Percentiles rank a stretch among this genome's conserved stretches.
Evolutionary conservation across 2,888 invertebrate species (phyloP).

Genomic region (Cetonia aurata): DNA sequence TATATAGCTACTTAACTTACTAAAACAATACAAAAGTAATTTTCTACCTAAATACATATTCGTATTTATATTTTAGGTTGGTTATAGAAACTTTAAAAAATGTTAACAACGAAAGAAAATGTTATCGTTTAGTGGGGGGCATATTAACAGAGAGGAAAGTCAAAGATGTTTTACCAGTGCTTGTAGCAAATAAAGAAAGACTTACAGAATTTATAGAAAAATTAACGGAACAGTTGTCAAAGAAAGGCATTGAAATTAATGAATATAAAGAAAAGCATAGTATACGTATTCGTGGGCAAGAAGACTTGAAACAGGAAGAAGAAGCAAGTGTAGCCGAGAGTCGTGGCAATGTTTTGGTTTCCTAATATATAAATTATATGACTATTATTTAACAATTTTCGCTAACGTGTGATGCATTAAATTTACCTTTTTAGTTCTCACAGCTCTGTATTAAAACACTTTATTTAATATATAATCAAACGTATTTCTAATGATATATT

Average conservation of each 20-base stretch:
- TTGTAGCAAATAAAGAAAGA: slow-evolving; percentile 84
- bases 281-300: slow-evolving; percentile 83
- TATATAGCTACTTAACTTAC: slow-evolving; percentile 2
- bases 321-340: slow-evolving; percentile 57
- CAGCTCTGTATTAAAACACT: slow-evolving; percentile 15
- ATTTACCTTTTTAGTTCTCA: slow-evolving; percentile 18
- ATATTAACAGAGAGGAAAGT: slow-evolving; percentile 94
- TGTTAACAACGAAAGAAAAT: slow-evolving; percentile 86
- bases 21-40: not conserved
- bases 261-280: slow-evolving; percentile 92
- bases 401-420: slow-evolving; percentile 15
- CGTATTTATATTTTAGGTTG: slow-evolving; percentile 76
- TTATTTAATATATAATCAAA: slow-evolving; percentile 25
- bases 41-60: slow-evolving; percentile 22
- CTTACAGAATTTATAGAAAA: slow-evolving; percentile 83
- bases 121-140: slow-evolving; percentile 94
- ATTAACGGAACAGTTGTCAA: slow-evolving; percentile 83
- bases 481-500: slow-evolving; percentile 7
- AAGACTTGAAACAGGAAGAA: slow-evolving; percentile 64
- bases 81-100: slow-evolving; percentile 93
- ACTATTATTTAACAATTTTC: slow-evolving; percentile 6
- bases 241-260: slow-evolving; percentile 92
- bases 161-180: slow-evolving; percentile 88
- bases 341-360: slow-evolving; percentile 66
- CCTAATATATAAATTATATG: slow-evolving; percentile 54